Base-by-base conservation (phyloP, 2,888 invertebrate genomes). In the Notodonta dromedarius region DNA sequence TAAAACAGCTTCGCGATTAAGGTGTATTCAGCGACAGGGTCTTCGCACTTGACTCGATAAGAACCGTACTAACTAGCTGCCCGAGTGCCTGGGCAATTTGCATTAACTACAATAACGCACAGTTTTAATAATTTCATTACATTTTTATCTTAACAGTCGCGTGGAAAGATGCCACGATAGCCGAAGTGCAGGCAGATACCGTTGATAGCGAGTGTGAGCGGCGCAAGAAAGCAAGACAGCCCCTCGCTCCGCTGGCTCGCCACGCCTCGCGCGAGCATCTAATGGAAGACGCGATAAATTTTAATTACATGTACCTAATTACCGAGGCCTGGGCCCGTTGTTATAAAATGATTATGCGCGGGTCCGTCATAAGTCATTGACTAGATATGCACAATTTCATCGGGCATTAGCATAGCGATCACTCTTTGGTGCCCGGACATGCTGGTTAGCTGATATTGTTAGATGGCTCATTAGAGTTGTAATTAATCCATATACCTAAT, bases 241-340 rank as follows among this genome's bases (percentile, higher is more conserved):
- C 78, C 77, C 80, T 70, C 78, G 87, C 78, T 84, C 79, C 73
- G 83, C 70, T 80, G 83, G 61, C 75, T 79, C 82, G 84, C 82
- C 80, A 83, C 84, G 81, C 78, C 79, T 71, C 67, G 67, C 83
- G 80, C 77, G 82, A 77, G 78, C 84, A 85, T 83, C 82, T 86
- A 87, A 88, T 87, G 83, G 83, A 87, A 88, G 86, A 87, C 72
- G 83, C 83, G 87, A 88, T 90, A 87, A 86, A 85, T 83, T 86
- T 85, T 89, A 89, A 89, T 90, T 90, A 85, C 80, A 81, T 76
- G 79, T 80, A 80, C 76, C 79, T 86, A 88, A 85, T 86, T 85
- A 85, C 76, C 60, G 64, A 63, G 70, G 65, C 74, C 69, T 70
- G 73, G 69, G 67, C 64, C 67, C 69, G 70, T 72, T 69, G 69